These are phyloP conservation scores for Amphipoea oculea DNA, from an alignment of 2,888 invertebrate species.

Conservation along the genomic window DNA sequence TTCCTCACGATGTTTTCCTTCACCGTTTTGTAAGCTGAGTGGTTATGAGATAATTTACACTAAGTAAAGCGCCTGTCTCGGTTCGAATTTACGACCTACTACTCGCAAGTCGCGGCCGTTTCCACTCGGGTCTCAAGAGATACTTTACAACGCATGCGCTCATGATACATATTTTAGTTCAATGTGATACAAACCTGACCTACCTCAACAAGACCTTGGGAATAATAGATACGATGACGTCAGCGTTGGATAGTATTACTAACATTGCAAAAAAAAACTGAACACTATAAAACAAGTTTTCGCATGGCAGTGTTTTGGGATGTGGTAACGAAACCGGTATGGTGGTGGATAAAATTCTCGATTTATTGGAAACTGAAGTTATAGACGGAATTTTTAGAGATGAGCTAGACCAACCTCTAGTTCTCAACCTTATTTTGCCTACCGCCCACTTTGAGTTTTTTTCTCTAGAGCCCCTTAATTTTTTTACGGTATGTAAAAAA, in stretches of 20 bases:
- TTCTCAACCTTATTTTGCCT: neutral
- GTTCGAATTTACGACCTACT: too few species aligned
- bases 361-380: slow-evolving; percentile 2
- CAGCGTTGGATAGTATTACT: slow-evolving; percentile 30
- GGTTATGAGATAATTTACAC: too few species aligned
- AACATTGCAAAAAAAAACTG: slow-evolving; percentile 22
- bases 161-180: slow-evolving; percentile 28
- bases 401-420: neutral
- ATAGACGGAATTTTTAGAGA: neutral
- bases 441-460: too few species aligned
- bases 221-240: slow-evolving; percentile 54
- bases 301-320: slow-evolving; percentile 16
- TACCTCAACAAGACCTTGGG: slow-evolving; percentile 58
- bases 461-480: neutral
- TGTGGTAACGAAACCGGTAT: slow-evolving; percentile 10
- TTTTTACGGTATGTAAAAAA: neutral
- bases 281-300: slow-evolving; percentile 10
- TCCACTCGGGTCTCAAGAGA: neutral
- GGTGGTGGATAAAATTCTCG: neutral
- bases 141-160: neutral
- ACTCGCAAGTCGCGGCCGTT: too few species aligned
- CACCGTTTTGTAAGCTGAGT: too few species aligned
- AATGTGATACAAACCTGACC: slow-evolving; percentile 56
- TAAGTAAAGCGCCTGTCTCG: too few species aligned
- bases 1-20: too few species aligned